phyloP scores from a whole-genome alignment of 2,888 invertebrate species.

The Lampropteryx suffumata region DNA sequence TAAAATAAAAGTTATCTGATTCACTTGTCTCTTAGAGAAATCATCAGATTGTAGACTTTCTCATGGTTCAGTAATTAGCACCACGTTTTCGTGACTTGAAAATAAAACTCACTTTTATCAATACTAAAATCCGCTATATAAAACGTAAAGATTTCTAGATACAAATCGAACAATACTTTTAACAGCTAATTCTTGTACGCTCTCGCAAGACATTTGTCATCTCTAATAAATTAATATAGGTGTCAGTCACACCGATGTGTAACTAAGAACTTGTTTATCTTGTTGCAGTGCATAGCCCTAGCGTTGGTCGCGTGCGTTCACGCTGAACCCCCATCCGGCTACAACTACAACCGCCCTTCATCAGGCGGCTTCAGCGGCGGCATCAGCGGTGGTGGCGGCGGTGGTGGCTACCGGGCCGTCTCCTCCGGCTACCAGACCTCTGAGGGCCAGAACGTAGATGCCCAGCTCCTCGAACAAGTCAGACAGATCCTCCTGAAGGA shows the following conservation, averaged over 20 bases:
- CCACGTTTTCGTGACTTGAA: constrained; percentile 15
- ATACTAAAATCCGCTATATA: background rate
- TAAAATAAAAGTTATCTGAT: background rate
- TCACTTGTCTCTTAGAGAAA: constrained; percentile 2
- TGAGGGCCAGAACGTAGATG: constrained; percentile 92
- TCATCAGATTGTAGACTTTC: background rate
- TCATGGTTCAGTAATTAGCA: constrained; percentile 1
- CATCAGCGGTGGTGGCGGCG: constrained; percentile 75
- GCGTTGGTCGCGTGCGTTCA: constrained; percentile 89
- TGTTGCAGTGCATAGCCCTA: constrained; percentile 89
- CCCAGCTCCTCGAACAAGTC: constrained; percentile 91
- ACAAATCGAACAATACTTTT: background rate
- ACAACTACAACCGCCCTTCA: constrained; percentile 88
- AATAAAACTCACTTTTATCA: constrained; percentile 1
- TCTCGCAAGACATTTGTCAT: constrained; percentile 13
- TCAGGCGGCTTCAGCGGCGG: constrained; percentile 70
- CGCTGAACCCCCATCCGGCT: constrained; percentile 90
- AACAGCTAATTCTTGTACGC: background rate
- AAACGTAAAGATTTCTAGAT: background rate
- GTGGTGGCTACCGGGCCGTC: constrained; percentile 89
- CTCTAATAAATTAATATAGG: background rate
- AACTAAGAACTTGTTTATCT: constrained; percentile 4
- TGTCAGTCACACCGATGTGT: constrained; percentile 12
- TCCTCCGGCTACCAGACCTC: constrained; percentile 90
- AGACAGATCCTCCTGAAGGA: constrained; percentile 93